Conservation (phyloP, 2,888 invertebrate species). For the Podabrus alpinus region DNA sequence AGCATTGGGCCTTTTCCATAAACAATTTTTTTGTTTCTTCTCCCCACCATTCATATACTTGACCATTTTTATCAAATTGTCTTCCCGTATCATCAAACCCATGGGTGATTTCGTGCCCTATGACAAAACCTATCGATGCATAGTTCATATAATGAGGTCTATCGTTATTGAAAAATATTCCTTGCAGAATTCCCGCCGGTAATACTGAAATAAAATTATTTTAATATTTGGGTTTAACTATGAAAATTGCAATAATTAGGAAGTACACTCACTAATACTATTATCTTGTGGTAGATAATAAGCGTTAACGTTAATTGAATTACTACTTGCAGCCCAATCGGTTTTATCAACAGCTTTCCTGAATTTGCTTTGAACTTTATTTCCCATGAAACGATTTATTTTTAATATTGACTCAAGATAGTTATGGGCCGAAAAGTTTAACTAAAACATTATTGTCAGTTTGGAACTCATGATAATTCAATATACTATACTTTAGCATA, state of each 20-base stretch:
- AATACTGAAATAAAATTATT: conserved; percentile 65
- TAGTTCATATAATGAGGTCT: conserved; percentile 87
- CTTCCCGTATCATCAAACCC: conserved; percentile 64
- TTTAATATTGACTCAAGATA: not conserved
- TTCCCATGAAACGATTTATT: conserved; percentile 51
- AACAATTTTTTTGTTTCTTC: conserved; percentile 2
- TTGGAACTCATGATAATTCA: conserved; percentile 25
- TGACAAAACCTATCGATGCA: conserved; percentile 81
- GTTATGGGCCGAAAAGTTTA: conserved; percentile 50
- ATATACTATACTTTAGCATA: conserved; percentile 65
- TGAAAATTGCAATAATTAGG: too few species aligned
- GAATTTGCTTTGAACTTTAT: conserved; percentile 59
- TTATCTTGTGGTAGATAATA: conserved; percentile 61
- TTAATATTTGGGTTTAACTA: not conserved
- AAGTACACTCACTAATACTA: conserved; percentile 58
- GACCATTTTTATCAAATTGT: conserved; percentile 8
- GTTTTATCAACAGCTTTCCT: conserved; percentile 59
- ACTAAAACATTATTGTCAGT: conserved; percentile 38
- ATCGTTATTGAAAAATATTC: conserved; percentile 80
- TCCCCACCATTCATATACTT: conserved; percentile 14
- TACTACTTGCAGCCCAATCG: conserved; percentile 59
- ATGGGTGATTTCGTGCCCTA: conserved; percentile 86
- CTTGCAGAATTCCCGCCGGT: conserved; percentile 87
- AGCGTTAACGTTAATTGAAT: conserved; percentile 60
- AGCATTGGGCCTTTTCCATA: conserved; percentile 71